These are phyloP conservation scores for Apamea sordens DNA, from an alignment of 2,888 invertebrate species.

Conservation along the genomic window DNA sequence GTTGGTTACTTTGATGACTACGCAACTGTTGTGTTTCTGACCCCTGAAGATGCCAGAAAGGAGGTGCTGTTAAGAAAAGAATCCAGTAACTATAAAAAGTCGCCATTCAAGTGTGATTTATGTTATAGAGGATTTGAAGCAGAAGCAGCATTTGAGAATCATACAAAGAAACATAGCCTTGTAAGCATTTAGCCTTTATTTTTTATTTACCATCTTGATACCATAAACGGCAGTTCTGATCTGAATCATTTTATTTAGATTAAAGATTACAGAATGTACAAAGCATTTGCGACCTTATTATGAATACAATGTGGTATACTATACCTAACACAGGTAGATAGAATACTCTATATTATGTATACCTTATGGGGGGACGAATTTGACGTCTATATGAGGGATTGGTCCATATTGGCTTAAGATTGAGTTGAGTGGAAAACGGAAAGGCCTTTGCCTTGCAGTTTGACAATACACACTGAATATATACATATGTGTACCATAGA, in stretches of 20 bases:
- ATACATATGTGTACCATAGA: not conserved
- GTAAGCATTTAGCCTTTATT: constrained; percentile 60
- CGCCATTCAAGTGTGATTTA: constrained; percentile 72
- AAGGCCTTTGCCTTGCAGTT: too few relatives aligned
- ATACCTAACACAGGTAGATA: not conserved
- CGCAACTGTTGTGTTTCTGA: constrained; percentile 69
- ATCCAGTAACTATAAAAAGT: constrained; percentile 72
- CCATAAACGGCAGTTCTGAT: not conserved
- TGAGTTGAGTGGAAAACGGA: too few relatives aligned
- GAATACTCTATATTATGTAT: not conserved
- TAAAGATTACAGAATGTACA: not conserved
- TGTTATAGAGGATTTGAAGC: constrained; percentile 74
- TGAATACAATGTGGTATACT: not conserved
- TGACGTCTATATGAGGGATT: too few relatives aligned
- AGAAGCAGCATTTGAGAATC: constrained; percentile 71
- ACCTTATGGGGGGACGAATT: too few relatives aligned
- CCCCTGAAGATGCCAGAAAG: constrained; percentile 71
- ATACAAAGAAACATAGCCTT: constrained; percentile 72
- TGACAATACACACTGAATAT: too few relatives aligned
- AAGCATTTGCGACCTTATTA: not conserved
- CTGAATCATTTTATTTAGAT: not conserved
- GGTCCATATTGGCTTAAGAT: too few relatives aligned
- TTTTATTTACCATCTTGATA: not conserved
- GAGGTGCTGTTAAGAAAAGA: constrained; percentile 74
- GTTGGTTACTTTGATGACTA: constrained; percentile 69